Conservation (phyloP, 2,888 invertebrate genomes). For the Platypus cylindrus region DNA sequence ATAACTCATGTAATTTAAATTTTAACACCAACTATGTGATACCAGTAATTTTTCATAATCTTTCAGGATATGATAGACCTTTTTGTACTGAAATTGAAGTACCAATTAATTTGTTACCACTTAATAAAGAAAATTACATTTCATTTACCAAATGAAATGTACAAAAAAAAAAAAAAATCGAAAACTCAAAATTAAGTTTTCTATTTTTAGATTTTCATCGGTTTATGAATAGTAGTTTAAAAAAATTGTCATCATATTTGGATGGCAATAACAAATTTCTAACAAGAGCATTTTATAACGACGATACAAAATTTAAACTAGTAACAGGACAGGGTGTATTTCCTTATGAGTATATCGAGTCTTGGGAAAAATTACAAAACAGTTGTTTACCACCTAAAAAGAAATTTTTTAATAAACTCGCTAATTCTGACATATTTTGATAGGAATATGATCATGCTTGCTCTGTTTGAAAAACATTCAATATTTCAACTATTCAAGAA, state of each 20-base stretch:
- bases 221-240: constrained; percentile 19
- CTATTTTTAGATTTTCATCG: constrained; percentile 19
- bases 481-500: constrained; percentile 20
- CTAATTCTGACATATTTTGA: constrained; percentile 13
- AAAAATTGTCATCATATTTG: constrained; percentile 19
- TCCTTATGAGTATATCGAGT: constrained; percentile 23
- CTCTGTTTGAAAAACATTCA: constrained; percentile 23
- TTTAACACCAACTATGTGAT: constrained; percentile 2
- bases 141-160: constrained; percentile 19
- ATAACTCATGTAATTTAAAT: constrained; percentile 10
- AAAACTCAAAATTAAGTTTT: constrained; percentile 12
- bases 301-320: constrained; percentile 14
- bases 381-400: constrained; percentile 15
- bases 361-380: constrained; percentile 15
- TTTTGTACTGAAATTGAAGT: too few species aligned
- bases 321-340: constrained; percentile 24
- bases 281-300: constrained; percentile 7
- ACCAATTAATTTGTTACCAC: too few species aligned
- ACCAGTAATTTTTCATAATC: too few species aligned
- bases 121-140: too few species aligned
- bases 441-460: constrained; percentile 25
- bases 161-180: too few species aligned
- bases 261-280: constrained; percentile 11
- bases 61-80: too few species aligned
- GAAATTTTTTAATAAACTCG: constrained; percentile 18